These are phyloP conservation scores for Aptenodytes patagonicus DNA, from an alignment of 2,113 vertebrate species.

Conservation along the genomic window DNA sequence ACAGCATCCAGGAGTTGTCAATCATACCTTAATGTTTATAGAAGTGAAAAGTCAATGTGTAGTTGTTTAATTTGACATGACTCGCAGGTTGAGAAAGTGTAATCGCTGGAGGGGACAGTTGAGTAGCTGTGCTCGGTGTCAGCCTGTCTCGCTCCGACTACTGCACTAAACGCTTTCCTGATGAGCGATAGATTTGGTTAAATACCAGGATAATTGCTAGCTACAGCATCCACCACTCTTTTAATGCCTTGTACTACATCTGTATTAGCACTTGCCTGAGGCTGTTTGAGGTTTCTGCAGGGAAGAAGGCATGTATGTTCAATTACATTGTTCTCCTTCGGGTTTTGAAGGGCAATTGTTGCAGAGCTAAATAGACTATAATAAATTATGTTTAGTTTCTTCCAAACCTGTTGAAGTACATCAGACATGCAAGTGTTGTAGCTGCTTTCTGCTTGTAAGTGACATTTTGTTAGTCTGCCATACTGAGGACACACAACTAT, in stretches of 20 bases:
- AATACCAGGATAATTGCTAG: constrained; percentile 89
- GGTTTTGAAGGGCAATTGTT: constrained; percentile 76
- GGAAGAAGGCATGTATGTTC: constrained; percentile 61
- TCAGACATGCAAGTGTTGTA: constrained; percentile 29
- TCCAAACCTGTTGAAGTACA: constrained; percentile 56
- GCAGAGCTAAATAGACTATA: constrained; percentile 70
- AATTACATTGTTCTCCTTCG: constrained; percentile 72
- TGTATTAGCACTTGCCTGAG: constrained; percentile 86
- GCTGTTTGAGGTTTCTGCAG: constrained; percentile 76
- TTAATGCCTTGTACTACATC: constrained; percentile 89
- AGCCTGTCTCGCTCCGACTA: constrained; percentile 72
- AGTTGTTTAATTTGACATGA: constrained; percentile 82
- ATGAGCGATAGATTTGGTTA: constrained; percentile 85
- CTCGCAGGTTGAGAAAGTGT: constrained; percentile 67
- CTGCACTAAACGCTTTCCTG: constrained; percentile 79
- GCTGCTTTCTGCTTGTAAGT: constrained; percentile 40
- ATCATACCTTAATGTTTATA: constrained; percentile 76
- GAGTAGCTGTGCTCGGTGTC: constrained; percentile 79
- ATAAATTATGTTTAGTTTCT: constrained; percentile 60
- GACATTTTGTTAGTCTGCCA: constrained; percentile 32
- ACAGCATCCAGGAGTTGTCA: constrained; percentile 69
- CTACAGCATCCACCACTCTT: constrained; percentile 71
- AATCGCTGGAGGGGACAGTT: constrained; percentile 81
- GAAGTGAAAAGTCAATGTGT: constrained; percentile 80
- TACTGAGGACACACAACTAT: background rate